Evolutionary conservation across 2,113 vertebrate species (phyloP).

Genomic region (Grus americana): DNA sequence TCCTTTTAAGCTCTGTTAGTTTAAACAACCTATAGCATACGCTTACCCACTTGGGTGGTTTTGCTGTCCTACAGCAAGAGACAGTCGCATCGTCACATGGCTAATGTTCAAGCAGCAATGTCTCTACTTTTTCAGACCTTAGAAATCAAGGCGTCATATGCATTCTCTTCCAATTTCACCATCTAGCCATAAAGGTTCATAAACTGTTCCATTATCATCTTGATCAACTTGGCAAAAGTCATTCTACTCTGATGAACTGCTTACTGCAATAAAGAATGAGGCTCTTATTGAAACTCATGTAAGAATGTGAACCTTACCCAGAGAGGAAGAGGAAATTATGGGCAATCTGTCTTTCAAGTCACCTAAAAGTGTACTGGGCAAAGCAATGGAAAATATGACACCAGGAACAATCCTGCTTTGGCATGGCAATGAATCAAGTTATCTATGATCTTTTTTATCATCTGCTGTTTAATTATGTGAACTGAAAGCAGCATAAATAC

Average conservation of each 20-base stretch:
- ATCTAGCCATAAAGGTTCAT: not conserved
- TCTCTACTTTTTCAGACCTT: not conserved
- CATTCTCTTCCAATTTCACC: not conserved
- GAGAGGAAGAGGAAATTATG: not conserved
- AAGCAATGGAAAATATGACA: not conserved
- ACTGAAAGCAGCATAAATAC: not conserved
- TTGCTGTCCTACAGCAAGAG: not conserved
- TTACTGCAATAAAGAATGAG: not conserved
- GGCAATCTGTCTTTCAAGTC: not conserved
- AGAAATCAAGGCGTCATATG: not conserved
- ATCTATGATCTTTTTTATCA: not conserved
- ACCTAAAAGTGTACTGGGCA: not conserved
- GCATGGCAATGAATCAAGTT: not conserved
- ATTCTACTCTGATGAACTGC: not conserved
- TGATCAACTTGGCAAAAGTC: not conserved
- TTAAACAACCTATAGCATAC: not conserved
- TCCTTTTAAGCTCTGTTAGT: not conserved
- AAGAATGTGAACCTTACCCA: not conserved
- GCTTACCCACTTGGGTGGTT: not conserved
- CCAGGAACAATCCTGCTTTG: not conserved
- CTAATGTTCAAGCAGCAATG: not conserved
- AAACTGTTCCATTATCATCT: not conserved
- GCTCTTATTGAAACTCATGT: not conserved
- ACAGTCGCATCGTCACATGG: rapidly evolving
- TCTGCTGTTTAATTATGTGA: not conserved